These are phyloP conservation scores for Syrista parreyssii DNA, from an alignment of 2,888 invertebrate genomes.

Conservation along the genomic window DNA sequence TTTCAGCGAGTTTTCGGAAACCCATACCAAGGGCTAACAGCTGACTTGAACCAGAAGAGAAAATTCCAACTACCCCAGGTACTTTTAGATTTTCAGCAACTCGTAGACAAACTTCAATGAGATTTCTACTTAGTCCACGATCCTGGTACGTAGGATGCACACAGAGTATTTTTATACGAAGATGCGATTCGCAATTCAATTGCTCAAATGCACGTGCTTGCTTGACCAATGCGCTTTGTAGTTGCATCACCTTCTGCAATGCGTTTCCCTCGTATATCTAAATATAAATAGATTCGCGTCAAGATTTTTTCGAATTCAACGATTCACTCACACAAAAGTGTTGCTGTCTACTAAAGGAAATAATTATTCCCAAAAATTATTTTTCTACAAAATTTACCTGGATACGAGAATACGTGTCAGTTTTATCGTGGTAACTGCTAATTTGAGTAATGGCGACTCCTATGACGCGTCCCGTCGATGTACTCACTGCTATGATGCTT, in stretches of 20 bases:
- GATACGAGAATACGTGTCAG: conserved; percentile 45
- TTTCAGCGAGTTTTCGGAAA: conserved; percentile 52
- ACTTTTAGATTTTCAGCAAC: conserved; percentile 39
- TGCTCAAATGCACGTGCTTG: conserved; percentile 38
- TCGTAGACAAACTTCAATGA: conserved; percentile 41
- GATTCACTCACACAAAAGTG: neutral
- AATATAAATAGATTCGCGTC: neutral
- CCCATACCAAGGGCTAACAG: conserved; percentile 35
- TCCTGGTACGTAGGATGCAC: conserved; percentile 54
- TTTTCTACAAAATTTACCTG: conserved; percentile 36
- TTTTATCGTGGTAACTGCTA: conserved; percentile 40
- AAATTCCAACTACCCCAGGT: conserved; percentile 45
- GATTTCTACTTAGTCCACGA: conserved; percentile 37
- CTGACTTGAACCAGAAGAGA: conserved; percentile 47
- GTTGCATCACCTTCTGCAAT: conserved; percentile 41
- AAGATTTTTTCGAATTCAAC: neutral
- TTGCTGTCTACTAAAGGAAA: neutral
- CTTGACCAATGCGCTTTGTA: conserved; percentile 40
- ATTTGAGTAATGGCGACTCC: conserved; percentile 46
- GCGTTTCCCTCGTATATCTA: conserved; percentile 45
- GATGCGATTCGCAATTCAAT: conserved; percentile 24
- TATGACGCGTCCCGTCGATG: conserved; percentile 46
- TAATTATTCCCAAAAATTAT: neutral
- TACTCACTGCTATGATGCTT: conserved; percentile 52
- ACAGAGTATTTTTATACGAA: conserved; percentile 48